Conservation (phyloP, 2,113 vertebrate species). For the Zapus hudsonius region DNA sequence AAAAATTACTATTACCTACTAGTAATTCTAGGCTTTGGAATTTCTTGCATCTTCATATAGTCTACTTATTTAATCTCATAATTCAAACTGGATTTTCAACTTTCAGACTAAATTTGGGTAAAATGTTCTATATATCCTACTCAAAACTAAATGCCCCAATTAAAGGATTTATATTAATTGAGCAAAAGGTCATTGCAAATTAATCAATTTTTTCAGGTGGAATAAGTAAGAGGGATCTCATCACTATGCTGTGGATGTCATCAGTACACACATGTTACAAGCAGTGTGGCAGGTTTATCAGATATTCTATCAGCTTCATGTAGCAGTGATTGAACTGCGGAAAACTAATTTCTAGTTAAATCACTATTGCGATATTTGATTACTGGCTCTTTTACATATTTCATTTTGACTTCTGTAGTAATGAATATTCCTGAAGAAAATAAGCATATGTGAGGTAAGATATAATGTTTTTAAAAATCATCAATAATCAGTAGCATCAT, state of each 20-base stretch:
- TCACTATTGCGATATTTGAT: background rate
- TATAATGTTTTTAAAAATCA: background rate
- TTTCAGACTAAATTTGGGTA: background rate
- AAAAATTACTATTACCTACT: background rate
- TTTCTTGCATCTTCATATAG: background rate
- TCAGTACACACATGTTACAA: background rate
- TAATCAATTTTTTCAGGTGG: background rate
- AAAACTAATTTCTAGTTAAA: slow-evolving; percentile 22
- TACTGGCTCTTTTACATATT: background rate
- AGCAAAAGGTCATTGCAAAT: background rate
- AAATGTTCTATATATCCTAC: background rate
- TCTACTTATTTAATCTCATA: background rate
- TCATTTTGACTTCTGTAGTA: background rate
- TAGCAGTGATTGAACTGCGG: background rate
- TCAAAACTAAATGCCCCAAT: background rate
- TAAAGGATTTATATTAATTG: background rate
- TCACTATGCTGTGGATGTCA: background rate
- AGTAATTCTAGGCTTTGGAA: background rate
- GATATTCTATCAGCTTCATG: background rate
- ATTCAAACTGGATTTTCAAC: background rate
- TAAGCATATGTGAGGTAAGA: background rate
- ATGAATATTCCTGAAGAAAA: background rate
- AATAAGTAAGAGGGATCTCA: background rate
- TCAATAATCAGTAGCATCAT: background rate
- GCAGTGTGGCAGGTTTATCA: background rate